phyloP scores from a whole-genome alignment of 2,113 vertebrate genomes.

The Phainopepla nitens region DNA sequence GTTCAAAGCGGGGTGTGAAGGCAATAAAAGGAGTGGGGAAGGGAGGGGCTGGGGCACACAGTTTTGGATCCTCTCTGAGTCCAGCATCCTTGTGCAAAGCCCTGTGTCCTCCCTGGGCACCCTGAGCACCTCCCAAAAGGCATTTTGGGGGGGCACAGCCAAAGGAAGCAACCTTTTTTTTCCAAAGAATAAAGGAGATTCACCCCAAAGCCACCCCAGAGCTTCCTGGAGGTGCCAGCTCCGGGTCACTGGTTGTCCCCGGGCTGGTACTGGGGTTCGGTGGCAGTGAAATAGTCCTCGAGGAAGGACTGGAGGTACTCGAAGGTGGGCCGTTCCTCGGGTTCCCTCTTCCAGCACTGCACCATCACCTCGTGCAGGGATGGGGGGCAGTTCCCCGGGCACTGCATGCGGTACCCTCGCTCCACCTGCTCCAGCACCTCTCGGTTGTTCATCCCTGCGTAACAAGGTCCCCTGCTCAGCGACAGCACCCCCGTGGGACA shows the following conservation, averaged over 20 bases:
- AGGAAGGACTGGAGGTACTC: constrained; percentile 97
- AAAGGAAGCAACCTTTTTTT: neutral
- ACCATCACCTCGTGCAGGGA: constrained; percentile 94
- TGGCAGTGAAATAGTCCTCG: constrained; percentile 97
- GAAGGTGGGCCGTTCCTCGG: constrained; percentile 95
- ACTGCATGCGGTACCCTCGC: constrained; percentile 92
- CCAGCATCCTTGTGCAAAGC: neutral
- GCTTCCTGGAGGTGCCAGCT: too few species aligned
- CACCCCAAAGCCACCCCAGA: neutral
- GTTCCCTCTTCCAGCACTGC: constrained; percentile 92
- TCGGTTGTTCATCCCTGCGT: constrained; percentile 92
- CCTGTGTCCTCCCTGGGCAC: neutral
- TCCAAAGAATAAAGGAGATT: neutral
- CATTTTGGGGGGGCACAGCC: neutral
- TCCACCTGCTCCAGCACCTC: constrained; percentile 97
- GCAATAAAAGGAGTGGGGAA: neutral
- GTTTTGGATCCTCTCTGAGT: neutral
- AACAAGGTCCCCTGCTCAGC: neutral
- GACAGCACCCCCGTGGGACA: fast-evolving
- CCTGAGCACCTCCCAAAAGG: neutral
- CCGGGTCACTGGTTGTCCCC: constrained; percentile 74
- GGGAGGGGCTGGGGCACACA: fast-evolving
- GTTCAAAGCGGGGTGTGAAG: neutral
- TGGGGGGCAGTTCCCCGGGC: constrained; percentile 79
- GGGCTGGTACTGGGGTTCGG: constrained; percentile 97